phyloP scores from a whole-genome alignment of 2,113 vertebrate genomes.

The Epinephelus cyanopodus region DNA sequence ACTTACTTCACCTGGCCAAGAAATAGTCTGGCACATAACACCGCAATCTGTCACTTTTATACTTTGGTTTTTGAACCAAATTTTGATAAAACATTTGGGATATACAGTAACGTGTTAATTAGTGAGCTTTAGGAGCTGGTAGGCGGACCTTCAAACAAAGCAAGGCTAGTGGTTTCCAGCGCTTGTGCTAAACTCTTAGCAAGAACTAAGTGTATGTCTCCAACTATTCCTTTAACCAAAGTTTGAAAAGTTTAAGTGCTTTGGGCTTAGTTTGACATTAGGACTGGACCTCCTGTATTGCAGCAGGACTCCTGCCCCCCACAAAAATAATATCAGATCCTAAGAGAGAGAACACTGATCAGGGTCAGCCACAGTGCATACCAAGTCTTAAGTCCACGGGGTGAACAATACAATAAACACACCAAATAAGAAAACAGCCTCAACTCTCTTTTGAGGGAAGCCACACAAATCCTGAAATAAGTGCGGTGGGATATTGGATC shows the following conservation, averaged over 20 bases:
- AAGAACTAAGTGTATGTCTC: not conserved
- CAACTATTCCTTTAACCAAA: not conserved
- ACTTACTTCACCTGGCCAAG: not conserved
- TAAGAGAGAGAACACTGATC: constrained; percentile 29
- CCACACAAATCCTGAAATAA: constrained; percentile 19
- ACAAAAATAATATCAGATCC: not conserved
- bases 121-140: not conserved
- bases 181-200: too few species aligned
- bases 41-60: too few species aligned
- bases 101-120: not conserved
- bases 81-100: too few species aligned
- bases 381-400: not conserved
- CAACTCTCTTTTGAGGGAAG: constrained; percentile 2
- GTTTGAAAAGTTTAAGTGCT: not conserved
- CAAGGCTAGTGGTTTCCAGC: too few species aligned
- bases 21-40: not conserved
- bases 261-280: not conserved
- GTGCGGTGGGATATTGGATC: not conserved
- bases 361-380: constrained; percentile 38
- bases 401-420: constrained; percentile 2
- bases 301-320: not conserved
- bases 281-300: not conserved
- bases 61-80: too few species aligned
- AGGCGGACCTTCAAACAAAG: too few species aligned
- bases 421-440: constrained; percentile 12